Conservation (phyloP, 2,797 vertebrate genomes). For the Poeciliopsis gracilis region DNA sequence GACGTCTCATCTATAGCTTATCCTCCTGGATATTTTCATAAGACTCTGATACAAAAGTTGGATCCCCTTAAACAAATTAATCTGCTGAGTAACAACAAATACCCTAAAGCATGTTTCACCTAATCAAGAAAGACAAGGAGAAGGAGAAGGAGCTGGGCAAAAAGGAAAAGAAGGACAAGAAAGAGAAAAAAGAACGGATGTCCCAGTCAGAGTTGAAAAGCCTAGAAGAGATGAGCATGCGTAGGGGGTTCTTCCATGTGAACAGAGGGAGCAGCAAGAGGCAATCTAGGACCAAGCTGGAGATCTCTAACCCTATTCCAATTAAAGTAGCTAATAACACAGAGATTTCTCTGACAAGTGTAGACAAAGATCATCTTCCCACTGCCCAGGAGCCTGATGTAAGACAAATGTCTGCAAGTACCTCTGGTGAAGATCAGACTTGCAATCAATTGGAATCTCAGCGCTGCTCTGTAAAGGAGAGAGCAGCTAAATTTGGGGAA, state of each 20-base stretch:
- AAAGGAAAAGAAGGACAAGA: conserved; percentile 80
- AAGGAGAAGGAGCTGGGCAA: conserved; percentile 72
- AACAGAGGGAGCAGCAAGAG: conserved; percentile 89
- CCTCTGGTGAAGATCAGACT: conserved; percentile 84
- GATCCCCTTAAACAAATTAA: conserved; percentile 10
- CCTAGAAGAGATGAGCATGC: conserved; percentile 93
- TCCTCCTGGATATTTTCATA: background rate
- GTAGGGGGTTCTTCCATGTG: conserved; percentile 93
- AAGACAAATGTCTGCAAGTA: conserved; percentile 79
- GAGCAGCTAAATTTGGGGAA: conserved; percentile 89
- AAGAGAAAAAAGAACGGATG: conserved; percentile 83
- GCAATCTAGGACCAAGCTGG: conserved; percentile 87
- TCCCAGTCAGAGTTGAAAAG: conserved; percentile 82
- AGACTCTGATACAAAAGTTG: conserved; percentile 7
- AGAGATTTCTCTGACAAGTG: conserved; percentile 86
- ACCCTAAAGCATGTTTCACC: conserved; percentile 76
- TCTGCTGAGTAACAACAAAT: conserved; percentile 6
- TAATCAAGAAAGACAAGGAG: conserved; percentile 83
- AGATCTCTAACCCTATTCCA: conserved; percentile 96
- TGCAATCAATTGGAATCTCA: conserved; percentile 73
- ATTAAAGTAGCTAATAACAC: conserved; percentile 92
- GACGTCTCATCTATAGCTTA: background rate
- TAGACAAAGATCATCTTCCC: conserved; percentile 80
- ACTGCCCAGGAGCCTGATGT: conserved; percentile 79
- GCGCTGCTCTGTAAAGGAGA: conserved; percentile 88